Conservation (phyloP, 2,888 invertebrate genomes). For the Melinaea menophilus region DNA sequence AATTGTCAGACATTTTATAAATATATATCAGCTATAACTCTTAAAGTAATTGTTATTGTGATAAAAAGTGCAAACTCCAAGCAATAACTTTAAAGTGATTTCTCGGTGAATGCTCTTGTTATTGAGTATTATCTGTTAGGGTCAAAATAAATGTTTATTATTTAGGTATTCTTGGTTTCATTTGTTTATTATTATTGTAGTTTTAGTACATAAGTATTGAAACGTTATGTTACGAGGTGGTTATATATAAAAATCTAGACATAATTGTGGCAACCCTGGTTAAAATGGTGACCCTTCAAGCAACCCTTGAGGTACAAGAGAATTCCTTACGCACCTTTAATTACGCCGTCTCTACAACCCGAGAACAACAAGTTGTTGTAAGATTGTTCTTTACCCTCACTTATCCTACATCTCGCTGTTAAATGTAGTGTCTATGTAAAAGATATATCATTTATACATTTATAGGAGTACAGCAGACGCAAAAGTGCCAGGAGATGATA, state of each 20-base stretch:
- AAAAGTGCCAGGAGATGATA: conserved; percentile 24
- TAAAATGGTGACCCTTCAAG: background rate
- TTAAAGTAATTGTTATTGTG: background rate
- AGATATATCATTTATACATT: conserved; percentile 8
- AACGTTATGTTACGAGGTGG: too few relatives aligned
- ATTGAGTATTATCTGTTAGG: background rate
- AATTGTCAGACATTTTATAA: too few relatives aligned
- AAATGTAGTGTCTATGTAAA: background rate
- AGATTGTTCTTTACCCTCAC: background rate
- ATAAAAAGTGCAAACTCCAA: background rate
- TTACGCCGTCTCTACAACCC: conserved; percentile 4
- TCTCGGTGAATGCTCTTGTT: conserved; percentile 1
- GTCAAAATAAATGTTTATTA: background rate
- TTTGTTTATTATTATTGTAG: background rate
- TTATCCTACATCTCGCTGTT: background rate
- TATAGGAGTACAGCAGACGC: background rate
- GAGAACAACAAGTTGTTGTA: background rate
- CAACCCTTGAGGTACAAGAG: conserved; percentile 4
- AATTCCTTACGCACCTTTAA: conserved; percentile 6
- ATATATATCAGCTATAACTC: background rate
- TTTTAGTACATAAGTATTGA: background rate
- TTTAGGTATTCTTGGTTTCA: background rate
- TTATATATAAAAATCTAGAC: background rate
- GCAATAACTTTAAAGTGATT: conserved; percentile 2
- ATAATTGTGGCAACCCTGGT: background rate